A percentile compares a stretch with the other conserved stretches of the same genome.
phyloP scores from a whole-genome alignment of 92 coral and sea anemone species.

The Bergia sp. region DNA sequence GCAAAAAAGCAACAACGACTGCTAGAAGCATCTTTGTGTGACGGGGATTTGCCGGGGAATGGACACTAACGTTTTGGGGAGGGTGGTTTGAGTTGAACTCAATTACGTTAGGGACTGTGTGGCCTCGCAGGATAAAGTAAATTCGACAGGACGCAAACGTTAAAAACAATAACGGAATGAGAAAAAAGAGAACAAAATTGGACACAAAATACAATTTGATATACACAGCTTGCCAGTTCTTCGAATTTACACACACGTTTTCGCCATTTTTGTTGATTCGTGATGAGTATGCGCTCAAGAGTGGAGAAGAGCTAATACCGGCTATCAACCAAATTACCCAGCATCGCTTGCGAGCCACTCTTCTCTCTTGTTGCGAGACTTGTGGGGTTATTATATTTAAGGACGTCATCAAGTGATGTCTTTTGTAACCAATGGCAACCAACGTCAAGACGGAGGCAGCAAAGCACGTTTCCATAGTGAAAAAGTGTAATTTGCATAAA shows the following conservation, averaged over 20 bases:
- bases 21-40: neutral
- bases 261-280: neutral
- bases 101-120: neutral
- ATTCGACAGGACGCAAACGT: neutral
- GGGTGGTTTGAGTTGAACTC: neutral
- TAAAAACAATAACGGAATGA: neutral
- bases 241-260: neutral
- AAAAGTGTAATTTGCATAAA: neutral
- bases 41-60: neutral
- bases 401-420: neutral
- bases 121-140: neutral
- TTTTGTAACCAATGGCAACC: constrained; percentile 20
- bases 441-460: constrained; percentile 1
- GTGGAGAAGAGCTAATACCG: neutral
- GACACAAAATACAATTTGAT: neutral
- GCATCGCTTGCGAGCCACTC: constrained; percentile 14
- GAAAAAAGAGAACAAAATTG: neutral
- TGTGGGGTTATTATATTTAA: neutral
- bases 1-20: neutral
- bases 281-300: neutral
- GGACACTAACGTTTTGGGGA: neutral
- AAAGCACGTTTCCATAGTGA: neutral
- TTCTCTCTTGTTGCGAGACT: neutral
- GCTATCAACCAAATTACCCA: constrained; percentile 16
- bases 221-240: constrained; percentile 5